Percentiles rank a stretch among this genome's conserved stretches.
Conservation (phyloP, 2,113 vertebrate genomes). For the Apteryx mantelli region DNA sequence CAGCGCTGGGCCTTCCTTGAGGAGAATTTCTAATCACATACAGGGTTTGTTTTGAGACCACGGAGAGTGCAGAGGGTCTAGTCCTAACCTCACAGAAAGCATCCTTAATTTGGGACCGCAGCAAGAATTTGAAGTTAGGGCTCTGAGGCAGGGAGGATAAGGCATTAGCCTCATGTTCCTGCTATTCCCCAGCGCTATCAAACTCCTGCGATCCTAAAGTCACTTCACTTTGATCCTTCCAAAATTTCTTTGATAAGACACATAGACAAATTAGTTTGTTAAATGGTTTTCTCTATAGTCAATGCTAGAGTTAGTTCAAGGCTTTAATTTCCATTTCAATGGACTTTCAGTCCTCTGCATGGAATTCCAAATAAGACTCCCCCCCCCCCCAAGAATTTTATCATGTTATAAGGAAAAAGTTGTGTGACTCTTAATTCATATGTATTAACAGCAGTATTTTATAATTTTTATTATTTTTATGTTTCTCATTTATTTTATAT, state of each 20-base stretch:
- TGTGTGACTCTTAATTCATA: neutral
- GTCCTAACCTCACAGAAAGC: neutral
- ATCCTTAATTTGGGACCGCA: neutral
- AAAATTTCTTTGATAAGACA: neutral
- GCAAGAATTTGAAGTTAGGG: neutral
- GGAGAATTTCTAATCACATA: neutral
- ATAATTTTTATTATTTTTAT: neutral
- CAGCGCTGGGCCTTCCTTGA: neutral
- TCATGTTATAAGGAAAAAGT: neutral
- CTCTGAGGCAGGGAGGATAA: neutral
- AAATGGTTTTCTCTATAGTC: neutral
- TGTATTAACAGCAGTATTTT: neutral
- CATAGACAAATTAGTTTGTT: neutral
- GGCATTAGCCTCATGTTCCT: neutral
- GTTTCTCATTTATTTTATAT: neutral
- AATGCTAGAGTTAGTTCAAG: neutral
- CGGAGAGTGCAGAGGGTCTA: neutral
- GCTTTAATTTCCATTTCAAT: slow-evolving; percentile 24
- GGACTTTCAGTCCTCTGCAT: neutral
- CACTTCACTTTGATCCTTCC: neutral
- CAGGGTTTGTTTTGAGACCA: neutral
- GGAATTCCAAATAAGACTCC: neutral
- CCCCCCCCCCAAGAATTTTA: neutral
- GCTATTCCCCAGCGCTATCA: neutral
- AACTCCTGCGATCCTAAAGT: neutral